Percentiles rank a stretch among this genome's conserved stretches.
Conservation (phyloP, 2,888 invertebrate genomes). For the Coecobrya sp. region DNA sequence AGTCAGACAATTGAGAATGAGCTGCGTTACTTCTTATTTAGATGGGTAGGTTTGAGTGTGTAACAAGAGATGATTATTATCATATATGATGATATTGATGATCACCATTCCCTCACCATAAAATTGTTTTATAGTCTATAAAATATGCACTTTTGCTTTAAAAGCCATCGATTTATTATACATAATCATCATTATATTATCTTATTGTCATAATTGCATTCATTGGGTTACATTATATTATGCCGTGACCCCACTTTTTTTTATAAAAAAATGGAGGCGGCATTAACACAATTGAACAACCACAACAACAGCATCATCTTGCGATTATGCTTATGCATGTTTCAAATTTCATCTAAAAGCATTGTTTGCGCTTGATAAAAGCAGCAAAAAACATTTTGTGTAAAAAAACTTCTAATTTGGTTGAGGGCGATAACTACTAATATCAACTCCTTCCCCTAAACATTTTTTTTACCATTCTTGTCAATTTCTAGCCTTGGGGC, state of each 20-base stretch:
- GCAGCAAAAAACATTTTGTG: background rate
- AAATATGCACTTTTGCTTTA: slow-evolving; percentile 46
- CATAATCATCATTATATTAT: slow-evolving; percentile 60
- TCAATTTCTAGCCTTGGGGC: slow-evolving; percentile 52
- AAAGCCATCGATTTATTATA: slow-evolving; percentile 61
- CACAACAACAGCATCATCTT: background rate
- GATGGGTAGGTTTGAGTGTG: background rate
- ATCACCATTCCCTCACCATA: slow-evolving; percentile 62
- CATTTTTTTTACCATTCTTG: slow-evolving; percentile 19
- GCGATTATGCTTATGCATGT: background rate
- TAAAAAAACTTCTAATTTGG: slow-evolving; percentile 64
- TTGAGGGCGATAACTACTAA: slow-evolving; percentile 50
- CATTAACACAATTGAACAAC: background rate
- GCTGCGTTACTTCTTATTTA: background rate
- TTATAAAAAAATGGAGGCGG: slow-evolving; percentile 11
- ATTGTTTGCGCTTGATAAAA: background rate
- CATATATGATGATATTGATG: slow-evolving; percentile 56
- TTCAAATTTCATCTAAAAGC: slow-evolving; percentile 25
- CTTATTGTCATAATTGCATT: slow-evolving; percentile 57
- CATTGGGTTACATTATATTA: slow-evolving; percentile 14
- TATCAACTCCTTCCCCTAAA: slow-evolving; percentile 42
- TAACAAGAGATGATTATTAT: slow-evolving; percentile 57
- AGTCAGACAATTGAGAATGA: background rate
- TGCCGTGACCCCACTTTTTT: slow-evolving; percentile 27
- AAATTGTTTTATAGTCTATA: slow-evolving; percentile 62